Evolutionary conservation across 2,113 vertebrate species (phyloP), one percentile per base, ranked within the genome.

Genomic region (Carettochelys insculpta): DNA sequence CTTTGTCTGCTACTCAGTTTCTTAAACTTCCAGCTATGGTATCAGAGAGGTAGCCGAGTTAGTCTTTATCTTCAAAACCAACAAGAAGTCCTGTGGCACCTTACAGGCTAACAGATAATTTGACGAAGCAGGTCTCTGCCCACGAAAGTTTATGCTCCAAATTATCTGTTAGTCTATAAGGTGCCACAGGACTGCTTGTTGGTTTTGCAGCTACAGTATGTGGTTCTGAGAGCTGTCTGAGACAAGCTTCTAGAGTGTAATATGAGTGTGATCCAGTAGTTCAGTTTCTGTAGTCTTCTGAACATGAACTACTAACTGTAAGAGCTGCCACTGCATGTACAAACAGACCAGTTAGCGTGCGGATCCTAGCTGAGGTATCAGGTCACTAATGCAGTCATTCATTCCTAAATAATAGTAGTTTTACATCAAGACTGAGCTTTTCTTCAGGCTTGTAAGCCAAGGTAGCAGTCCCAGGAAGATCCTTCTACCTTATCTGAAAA

Each of bases 11-110:
- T 65, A 5, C 12, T 83, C 76, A n/a, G 0, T n/a, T 92, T 89
- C 86, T n/a, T 34, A 14, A 16, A 43, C 53, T 53, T 90, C 87
- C 51, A 71, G 83, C n/a, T n/a, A n/a, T n/a, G n/a, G n/a, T n/a
- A n/a, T n/a, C n/a, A n/a, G n/a, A n/a, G n/a, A n/a, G n/a, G n/a
- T n/a, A n/a, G n/a, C n/a, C n/a, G n/a, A n/a, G n/a, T n/a, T n/a
- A n/a, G n/a, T n/a, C n/a, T n/a, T n/a, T n/a, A n/a, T n/a, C n/a
- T n/a, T n/a, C n/a, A n/a, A n/a, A n/a, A n/a, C n/a, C n/a, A n/a
- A n/a, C n/a, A n/a, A n/a, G n/a, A n/a, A n/a, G n/a, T n/a, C n/a
- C n/a, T n/a, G n/a, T n/a, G n/a, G n/a, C n/a, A n/a, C n/a, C n/a
- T n/a, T n/a, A n/a, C n/a, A n/a, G n/a, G n/a, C n/a, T n/a, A n/a